Conservation (phyloP, 2,113 vertebrate genomes). For the Stigmatopora argus region DNA sequence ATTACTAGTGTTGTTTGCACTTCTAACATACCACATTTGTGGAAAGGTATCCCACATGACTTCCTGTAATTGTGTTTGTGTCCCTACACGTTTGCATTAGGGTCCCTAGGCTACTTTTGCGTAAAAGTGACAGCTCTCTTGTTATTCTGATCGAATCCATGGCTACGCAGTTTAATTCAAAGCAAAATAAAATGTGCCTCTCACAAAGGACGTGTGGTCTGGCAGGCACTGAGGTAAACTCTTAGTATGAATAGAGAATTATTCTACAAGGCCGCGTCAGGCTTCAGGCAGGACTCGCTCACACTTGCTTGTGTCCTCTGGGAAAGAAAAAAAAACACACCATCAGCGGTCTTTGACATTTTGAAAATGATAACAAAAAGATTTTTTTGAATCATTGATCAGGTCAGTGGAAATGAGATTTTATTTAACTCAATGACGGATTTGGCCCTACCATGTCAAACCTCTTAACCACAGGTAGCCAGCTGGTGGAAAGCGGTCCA, state of each 20-base stretch:
- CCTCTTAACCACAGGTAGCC: no score
- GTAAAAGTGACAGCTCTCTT: slow-evolving; percentile 44
- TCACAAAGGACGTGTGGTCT: slow-evolving; percentile 32
- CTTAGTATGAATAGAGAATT: slow-evolving; percentile 18
- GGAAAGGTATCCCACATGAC: background rate
- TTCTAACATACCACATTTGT: no score
- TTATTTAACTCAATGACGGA: no score
- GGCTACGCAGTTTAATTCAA: slow-evolving; percentile 40
- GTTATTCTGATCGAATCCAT: slow-evolving; percentile 43
- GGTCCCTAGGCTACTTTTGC: slow-evolving; percentile 36
- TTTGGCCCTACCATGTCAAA: no score
- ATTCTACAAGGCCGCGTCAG: slow-evolving; percentile 1
- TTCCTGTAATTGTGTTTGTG: background rate
- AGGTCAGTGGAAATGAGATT: no score
- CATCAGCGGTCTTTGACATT: no score
- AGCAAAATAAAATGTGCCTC: slow-evolving; percentile 30
- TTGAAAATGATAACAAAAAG: no score
- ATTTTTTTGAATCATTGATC: no score
- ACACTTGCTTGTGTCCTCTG: no score
- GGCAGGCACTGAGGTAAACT: slow-evolving; percentile 20
- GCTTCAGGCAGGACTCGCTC: background rate
- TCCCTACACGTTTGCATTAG: slow-evolving; percentile 31
- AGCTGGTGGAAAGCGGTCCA: no score
- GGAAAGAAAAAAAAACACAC: no score
- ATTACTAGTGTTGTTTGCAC: background rate